Conservation (phyloP, 1,140 invertebrate genomes). For the Ruditapes philippinarum region DNA sequence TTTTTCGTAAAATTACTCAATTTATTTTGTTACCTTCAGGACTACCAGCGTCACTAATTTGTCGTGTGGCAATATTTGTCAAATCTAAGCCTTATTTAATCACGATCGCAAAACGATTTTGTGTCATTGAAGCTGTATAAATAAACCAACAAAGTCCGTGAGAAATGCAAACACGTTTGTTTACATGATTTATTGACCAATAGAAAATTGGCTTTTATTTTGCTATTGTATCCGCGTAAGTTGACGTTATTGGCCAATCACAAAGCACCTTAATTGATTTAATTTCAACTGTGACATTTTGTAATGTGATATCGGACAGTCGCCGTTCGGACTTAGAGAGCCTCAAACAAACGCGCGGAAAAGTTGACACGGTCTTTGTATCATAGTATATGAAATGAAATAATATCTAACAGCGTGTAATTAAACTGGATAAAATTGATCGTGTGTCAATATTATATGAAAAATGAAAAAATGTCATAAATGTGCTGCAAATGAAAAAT, state of each 20-base stretch:
- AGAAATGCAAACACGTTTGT: constrained; percentile 58
- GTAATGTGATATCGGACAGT: constrained; percentile 1
- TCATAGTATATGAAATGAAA: too few species aligned
- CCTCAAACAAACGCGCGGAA: too few species aligned
- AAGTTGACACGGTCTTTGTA: too few species aligned
- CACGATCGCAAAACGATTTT: constrained; percentile 21
- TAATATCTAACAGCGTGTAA: too few species aligned
- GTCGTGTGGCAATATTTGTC: constrained; percentile 33
- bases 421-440: too few species aligned
- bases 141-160: constrained; percentile 41
- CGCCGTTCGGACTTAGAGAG: too few species aligned
- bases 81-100: constrained; percentile 55
- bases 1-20: too few species aligned
- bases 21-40: too few species aligned
- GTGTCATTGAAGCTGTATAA: constrained; percentile 23
- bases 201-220: constrained; percentile 50
- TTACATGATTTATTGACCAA: constrained; percentile 53
- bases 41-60: neutral
- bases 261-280: constrained; percentile 22
- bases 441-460: too few species aligned
- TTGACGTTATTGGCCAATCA: constrained; percentile 43
- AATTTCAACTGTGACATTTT: constrained; percentile 10
- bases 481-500: too few species aligned
- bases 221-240: constrained; percentile 5
- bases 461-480: too few species aligned